A percentile compares a stretch with the other conserved stretches of the same genome.
Evolutionary conservation across 2,113 vertebrate species (phyloP).

Genomic region (Pluvianellus socialis): DNA sequence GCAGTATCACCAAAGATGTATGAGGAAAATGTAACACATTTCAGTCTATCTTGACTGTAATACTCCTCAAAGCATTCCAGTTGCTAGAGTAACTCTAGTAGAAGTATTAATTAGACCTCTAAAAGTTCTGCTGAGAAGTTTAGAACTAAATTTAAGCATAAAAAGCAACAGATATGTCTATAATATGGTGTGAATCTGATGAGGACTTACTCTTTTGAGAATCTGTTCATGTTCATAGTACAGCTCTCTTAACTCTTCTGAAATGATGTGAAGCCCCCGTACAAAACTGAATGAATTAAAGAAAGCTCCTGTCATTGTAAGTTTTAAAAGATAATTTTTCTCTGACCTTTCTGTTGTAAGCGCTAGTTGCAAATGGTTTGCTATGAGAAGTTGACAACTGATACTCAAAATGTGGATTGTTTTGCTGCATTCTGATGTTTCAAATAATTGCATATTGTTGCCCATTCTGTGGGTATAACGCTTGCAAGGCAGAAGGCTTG

Average conservation of each 20-base stretch:
- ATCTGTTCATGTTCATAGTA: background rate
- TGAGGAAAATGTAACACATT: background rate
- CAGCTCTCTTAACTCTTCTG: background rate
- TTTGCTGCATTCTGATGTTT: slow-evolving; percentile 2
- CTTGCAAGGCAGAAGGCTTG: slow-evolving; percentile 8
- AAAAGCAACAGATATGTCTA: background rate
- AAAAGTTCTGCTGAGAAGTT: background rate
- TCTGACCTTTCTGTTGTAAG: background rate
- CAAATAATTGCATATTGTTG: slow-evolving; percentile 28
- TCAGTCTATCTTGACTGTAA: background rate
- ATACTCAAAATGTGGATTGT: slow-evolving; percentile 14
- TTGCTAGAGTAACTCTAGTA: background rate
- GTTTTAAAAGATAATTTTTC: background rate
- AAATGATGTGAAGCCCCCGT: background rate
- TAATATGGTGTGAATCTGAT: background rate
- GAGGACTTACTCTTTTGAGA: background rate
- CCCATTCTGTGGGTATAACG: background rate
- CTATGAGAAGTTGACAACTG: slow-evolving; percentile 1
- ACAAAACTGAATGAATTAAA: background rate
- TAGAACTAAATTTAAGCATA: background rate
- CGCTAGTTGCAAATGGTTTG: background rate
- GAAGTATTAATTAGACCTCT: background rate
- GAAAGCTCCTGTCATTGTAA: background rate
- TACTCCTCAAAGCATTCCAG: background rate
- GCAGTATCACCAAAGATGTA: background rate